A percentile compares a stretch with the other conserved stretches of the same genome.
Conservation (phyloP, 2,797 vertebrate species). For the Melanotaenia maccullochi region DNA sequence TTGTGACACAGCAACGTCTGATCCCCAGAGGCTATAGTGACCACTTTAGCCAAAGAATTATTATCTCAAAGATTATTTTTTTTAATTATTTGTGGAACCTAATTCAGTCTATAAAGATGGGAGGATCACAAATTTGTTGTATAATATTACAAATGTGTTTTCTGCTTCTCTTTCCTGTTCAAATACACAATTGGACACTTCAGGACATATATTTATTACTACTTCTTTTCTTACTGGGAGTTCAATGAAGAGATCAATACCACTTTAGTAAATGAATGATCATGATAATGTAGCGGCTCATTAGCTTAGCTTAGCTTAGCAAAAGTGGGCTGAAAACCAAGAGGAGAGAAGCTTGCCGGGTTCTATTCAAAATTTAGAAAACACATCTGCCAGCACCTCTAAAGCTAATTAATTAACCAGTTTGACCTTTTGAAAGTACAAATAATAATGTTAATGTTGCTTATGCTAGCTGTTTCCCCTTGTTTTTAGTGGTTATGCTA, state of each 20-base stretch:
- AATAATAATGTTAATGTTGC: background rate
- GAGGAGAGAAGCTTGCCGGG: background rate
- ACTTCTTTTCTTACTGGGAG: background rate
- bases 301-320: slow-evolving; percentile 19
- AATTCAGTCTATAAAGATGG: background rate
- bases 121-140: background rate
- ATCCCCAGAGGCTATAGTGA: background rate
- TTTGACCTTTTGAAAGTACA: background rate
- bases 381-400: background rate
- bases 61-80: background rate
- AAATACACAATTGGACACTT: background rate
- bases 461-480: background rate
- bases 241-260: slow-evolving; percentile 3
- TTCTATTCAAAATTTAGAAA: background rate
- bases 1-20: background rate
- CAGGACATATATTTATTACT: background rate
- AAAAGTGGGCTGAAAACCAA: background rate
- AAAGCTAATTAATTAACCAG: background rate
- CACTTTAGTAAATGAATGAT: background rate
- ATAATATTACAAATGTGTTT: background rate
- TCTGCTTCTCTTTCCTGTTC: background rate
- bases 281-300: background rate
- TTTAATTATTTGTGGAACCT: background rate
- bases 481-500: slow-evolving; percentile 2
- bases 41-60: background rate